phyloP scores from a whole-genome alignment of 2,888 invertebrate genomes.

The Linyphia triangularis region DNA sequence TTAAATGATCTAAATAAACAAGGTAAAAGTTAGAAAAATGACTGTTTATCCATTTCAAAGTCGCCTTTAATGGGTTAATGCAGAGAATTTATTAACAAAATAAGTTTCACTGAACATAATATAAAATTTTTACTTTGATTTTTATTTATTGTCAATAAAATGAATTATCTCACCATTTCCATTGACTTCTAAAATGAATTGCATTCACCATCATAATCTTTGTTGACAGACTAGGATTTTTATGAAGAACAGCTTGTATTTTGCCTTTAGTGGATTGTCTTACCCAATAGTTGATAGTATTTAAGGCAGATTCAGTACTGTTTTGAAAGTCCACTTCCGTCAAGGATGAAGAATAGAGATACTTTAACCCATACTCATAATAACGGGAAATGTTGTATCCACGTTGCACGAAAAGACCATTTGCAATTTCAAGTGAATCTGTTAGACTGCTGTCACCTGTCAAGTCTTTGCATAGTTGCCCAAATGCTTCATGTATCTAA shows the following conservation, averaged over 20 bases:
- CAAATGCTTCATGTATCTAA: slow-evolving; percentile 75
- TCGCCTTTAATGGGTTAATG: too few relatives aligned
- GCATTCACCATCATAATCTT: slow-evolving; percentile 76
- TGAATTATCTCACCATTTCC: slow-evolving; percentile 74
- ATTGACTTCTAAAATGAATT: slow-evolving; percentile 76
- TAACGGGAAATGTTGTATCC: slow-evolving; percentile 77
- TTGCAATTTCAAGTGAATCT: slow-evolving; percentile 82
- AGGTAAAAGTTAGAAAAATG: too few relatives aligned
- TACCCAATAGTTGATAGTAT: slow-evolving; percentile 89
- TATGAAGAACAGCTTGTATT: slow-evolving; percentile 87
- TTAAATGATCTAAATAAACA: too few relatives aligned
- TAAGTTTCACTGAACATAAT: too few relatives aligned
- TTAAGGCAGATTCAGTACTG: slow-evolving; percentile 80
- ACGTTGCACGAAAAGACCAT: slow-evolving; percentile 85
- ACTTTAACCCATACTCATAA: slow-evolving; percentile 80
- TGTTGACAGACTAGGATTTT: slow-evolving; percentile 72
- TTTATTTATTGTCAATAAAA: too few relatives aligned
- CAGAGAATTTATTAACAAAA: too few relatives aligned
- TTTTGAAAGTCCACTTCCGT: slow-evolving; percentile 84
- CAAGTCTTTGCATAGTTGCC: slow-evolving; percentile 75
- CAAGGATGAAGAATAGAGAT: slow-evolving; percentile 85
- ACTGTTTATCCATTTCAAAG: too few relatives aligned
- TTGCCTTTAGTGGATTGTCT: slow-evolving; percentile 88
- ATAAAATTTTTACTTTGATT: too few relatives aligned
- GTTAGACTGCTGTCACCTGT: slow-evolving; percentile 64